These are phyloP conservation scores for Oophaga sylvatica DNA, from an alignment of 2,797 vertebrate genomes.

Conservation along the genomic window DNA sequence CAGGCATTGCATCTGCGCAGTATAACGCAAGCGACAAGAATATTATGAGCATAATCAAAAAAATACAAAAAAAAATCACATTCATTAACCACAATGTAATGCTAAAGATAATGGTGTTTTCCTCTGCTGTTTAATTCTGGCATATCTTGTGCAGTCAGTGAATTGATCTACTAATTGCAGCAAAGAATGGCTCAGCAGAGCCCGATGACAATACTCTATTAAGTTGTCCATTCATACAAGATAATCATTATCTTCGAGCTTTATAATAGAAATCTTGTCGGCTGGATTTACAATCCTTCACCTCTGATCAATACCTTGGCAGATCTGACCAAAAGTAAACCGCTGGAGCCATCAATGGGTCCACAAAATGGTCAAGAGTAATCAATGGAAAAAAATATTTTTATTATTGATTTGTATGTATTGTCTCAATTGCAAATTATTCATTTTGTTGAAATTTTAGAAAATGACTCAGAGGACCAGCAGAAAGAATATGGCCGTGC, in stretches of 20 bases:
- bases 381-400: background rate
- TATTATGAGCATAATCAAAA: background rate
- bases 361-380: background rate
- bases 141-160: background rate
- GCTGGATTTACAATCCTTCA: background rate
- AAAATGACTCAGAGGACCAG: background rate
- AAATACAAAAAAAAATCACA: background rate
- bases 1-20: background rate
- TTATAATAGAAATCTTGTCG: conserved; percentile 4
- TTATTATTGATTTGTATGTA: no score
- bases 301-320: conserved; percentile 1
- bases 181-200: background rate
- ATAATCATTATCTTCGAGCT: background rate
- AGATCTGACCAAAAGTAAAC: background rate
- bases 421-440: background rate
- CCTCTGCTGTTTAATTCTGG: background rate
- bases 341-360: background rate
- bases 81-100: background rate
- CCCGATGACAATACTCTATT: conserved; percentile 16
- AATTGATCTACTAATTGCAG: conserved; percentile 25
- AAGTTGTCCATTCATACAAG: conserved; percentile 18
- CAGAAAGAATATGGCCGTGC: background rate
- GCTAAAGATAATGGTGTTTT: background rate
- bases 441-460: background rate
- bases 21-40: background rate